Base-by-base conservation (phyloP, 2,888 invertebrate species). In the Lathronympha strigana region DNA sequence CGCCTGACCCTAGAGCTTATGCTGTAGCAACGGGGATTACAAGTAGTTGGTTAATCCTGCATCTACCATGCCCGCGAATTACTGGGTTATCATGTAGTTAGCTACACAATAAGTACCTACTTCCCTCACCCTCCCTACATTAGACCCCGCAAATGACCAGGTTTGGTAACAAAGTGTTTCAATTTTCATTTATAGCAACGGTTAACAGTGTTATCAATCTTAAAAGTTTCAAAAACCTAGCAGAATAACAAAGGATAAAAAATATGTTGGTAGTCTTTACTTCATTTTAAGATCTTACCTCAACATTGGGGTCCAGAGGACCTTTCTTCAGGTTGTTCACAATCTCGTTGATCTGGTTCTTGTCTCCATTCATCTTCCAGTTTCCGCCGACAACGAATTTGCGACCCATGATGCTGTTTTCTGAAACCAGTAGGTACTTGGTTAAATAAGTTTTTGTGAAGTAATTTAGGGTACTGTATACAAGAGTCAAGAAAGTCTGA, bases 291-390 rank as follows among this genome's bases (percentile, higher is more conserved):
- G 9, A 31, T n/a, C 55, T 67, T 76, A 89, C 89, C 84, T 97
- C 98, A 60, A 96, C 96, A 81, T 96, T 95, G n/a, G 95, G 90
- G 84, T 96, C 96, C 71, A 98, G 86, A 0, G 95, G 93, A 0
- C 96, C 97, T 68, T 94, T 93, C 81, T 95, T 95, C 67, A 99
- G 89, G 71, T 95, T 95, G 54, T 94, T 94, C 61, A 97, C 93
- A 69, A 99, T 97, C 69, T 95, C 96, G 71, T 95, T 94, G 69
- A 98, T 97, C 73, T 95, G 94, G 68, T 94, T 93, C 85, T 97
- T 98, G 76, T 94, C 95, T 50, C 99, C 99, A 84, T 99, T 99
- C 99, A 99, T 98, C 92, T 99, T 99, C 99, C 99, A 99, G 93
- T 99, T 99, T 62, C 99, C 99, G 75, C 99, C 99, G 80, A 99